Percentiles rank a stretch among this genome's conserved stretches.
Conservation (phyloP, 1,140 invertebrate species). For the Babylonia areolata region DNA sequence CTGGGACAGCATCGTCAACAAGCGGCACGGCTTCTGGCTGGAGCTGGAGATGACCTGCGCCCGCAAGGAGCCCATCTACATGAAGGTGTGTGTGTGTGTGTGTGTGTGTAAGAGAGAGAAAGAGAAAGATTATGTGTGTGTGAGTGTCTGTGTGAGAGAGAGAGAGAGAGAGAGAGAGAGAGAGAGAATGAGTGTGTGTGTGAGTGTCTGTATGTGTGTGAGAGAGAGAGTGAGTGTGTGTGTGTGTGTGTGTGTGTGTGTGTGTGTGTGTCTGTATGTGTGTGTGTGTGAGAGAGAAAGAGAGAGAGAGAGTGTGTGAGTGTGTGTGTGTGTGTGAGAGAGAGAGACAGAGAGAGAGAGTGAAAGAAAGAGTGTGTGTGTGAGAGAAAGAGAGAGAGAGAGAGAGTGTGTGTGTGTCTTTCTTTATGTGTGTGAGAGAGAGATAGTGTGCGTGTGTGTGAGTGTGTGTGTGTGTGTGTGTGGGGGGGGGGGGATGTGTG, state of each 20-base stretch:
- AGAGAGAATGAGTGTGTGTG: background rate
- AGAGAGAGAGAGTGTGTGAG: background rate
- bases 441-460: background rate
- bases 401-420: background rate
- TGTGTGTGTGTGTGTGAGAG: conserved; percentile 1
- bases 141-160: background rate
- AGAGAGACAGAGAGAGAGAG: no score
- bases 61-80: conserved; percentile 65
- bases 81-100: conserved; percentile 53
- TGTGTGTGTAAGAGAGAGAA: no score
- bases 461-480: background rate
- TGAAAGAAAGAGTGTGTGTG: background rate
- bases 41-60: conserved; percentile 59
- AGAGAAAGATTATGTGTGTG: no score
- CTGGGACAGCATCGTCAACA: conserved; percentile 63
- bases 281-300: background rate
- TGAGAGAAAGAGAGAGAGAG: background rate
- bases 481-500: background rate
- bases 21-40: conserved; percentile 62
- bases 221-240: background rate
- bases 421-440: background rate
- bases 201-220: background rate
- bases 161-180: background rate
- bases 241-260: conserved; percentile 19
- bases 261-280: background rate